Evolutionary conservation across 2,797 vertebrate species (phyloP), one percentile per base, ranked within the genome.

Genomic region (Bovichtus diacanthus): DNA sequence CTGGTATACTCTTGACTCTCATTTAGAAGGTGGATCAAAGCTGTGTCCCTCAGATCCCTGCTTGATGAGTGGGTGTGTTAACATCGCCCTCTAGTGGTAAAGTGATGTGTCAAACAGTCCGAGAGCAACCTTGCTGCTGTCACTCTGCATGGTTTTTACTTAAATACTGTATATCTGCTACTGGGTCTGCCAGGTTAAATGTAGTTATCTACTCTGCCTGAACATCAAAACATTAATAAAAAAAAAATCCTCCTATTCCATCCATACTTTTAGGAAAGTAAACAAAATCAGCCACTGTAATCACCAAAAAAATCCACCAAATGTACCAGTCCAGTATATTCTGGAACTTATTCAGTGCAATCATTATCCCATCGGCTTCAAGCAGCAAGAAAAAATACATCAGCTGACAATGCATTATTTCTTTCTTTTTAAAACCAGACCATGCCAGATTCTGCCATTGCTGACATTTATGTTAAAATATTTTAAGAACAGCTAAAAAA

Each of bases 51-150:
- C 44, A n/a, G 19, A 31, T 41, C 21, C 12, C 5, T 18, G 7
- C 61, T 39, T 9, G 3, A 29, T 46, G 19, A 41, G 65, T 6
- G 23, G 25, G 12, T 76, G 54, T 72, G 58, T 49, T 78, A 66
- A 74, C 71, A 84, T 69, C 64, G 58, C 92, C 92, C 88, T 85
- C 93, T 90, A 83, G 88, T 90, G 93, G 86, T 18, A 5, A 70
- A 69, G 6, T 29, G n/a, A 51, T 6, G 19, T 39, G 13, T 34
- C 31, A 34, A 9, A 10, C 1, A 9, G 16, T 55, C 43, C 0
- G 0, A 41, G 6, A 36, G 6, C 1, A 38, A 41, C 12, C 12
- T 13, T 19, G 38, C 44, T 36, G 55, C 12, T 27, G 50, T 5
- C 10, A 27, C 15, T 12, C 9, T n/a, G 36, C 19, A 4, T 6